Evolutionary conservation across 1,140 invertebrate genomes (phyloP), one percentile per base, ranked within the genome.

Genomic region (Stegodyphus dumicola): DNA sequence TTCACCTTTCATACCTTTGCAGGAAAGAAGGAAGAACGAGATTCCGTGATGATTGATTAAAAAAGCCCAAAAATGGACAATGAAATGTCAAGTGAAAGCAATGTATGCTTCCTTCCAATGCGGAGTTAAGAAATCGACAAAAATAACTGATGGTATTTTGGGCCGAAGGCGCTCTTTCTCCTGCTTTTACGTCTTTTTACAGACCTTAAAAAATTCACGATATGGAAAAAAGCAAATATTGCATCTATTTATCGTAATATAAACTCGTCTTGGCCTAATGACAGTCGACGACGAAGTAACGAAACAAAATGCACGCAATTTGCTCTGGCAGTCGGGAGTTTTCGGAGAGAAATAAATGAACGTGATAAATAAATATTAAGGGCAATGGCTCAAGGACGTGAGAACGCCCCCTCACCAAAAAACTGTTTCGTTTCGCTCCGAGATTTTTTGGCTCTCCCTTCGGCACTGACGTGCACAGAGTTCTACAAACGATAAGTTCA

Each of bases 121-220:
- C 64, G 60, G 51, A 77, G 76, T 18, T 77, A 67, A 77, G 64
- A 64, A 67, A 77, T 67, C 60, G 76, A 77, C 76, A 64, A 77
- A 77, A 77, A 77, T 77, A 77, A 67, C 76, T 54, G 49, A 49
- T 48, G 60, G 49, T 77, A 77, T 66, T 77, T 71, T 77, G 56
- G 76, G 76, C 54, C 64, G 15, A 56, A 77, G 66, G 48, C 56
- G 51, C 60, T 51, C 60, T 60, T 75, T 75, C 54, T n/a, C 53
- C 33, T 33, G 33, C 33, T 33, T 75, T 75, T 75, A 60, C 73
- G 56, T 17, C 73, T 75, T 75, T 75, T 75, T 18, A 33, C 33
- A 33, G 33, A 33, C 33, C 33, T 33, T 33, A 33, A 33, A 33
- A 33, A 33, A 33, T 33, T 33, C 54, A 18, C 73, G 52, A 10